Evolutionary conservation across 2,797 vertebrate genomes (phyloP).

Genomic region (Borostomias antarcticus): DNA sequence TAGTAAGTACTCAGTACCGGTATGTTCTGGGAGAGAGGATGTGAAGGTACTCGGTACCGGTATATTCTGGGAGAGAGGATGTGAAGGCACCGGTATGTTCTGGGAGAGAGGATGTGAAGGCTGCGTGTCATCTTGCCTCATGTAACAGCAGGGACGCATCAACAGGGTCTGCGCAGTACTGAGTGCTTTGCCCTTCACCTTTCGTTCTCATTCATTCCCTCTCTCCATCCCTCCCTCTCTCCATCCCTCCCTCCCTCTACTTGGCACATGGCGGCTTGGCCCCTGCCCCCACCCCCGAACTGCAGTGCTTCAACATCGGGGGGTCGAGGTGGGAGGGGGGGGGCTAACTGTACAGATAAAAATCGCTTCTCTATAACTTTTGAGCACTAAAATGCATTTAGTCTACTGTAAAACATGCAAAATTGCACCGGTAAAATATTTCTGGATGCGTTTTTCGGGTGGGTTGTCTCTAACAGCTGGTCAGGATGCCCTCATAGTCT

Average conservation of each 20-base stretch:
- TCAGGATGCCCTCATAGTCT: constrained; percentile 12
- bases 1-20: no score
- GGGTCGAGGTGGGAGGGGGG: no score
- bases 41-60: no score
- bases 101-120: background rate
- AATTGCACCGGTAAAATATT: background rate
- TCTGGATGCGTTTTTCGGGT: no score
- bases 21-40: no score
- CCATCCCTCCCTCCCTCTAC: constrained; percentile 8
- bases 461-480: background rate
- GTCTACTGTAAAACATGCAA: background rate
- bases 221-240: constrained; percentile 10
- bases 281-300: constrained; percentile 45
- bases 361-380: background rate
- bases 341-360: constrained; percentile 25
- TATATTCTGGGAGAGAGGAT: no score
- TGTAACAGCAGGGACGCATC: constrained; percentile 40
- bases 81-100: no score
- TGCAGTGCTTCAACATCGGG: constrained; percentile 53
- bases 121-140: constrained; percentile 17
- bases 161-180: constrained; percentile 35
- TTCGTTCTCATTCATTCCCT: constrained; percentile 26
- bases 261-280: constrained; percentile 1
- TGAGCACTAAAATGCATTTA: background rate
- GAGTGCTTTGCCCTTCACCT: constrained; percentile 49